These are phyloP conservation scores for Tetragnatha montana DNA, from an alignment of 2,888 invertebrate genomes.

Conservation along the genomic window DNA sequence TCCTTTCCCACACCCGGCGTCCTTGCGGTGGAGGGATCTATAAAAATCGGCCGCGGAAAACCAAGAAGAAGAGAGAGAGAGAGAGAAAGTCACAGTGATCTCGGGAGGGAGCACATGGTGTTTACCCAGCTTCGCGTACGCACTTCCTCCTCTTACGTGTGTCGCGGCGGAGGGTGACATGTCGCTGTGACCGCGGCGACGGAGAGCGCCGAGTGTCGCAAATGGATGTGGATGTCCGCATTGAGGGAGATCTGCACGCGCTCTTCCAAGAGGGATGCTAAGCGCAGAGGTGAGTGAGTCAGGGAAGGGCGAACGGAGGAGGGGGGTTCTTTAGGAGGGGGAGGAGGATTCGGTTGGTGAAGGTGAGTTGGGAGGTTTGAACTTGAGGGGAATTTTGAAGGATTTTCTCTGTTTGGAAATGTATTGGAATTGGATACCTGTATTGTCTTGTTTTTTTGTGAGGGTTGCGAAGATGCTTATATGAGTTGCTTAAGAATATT, in stretches of 20 bases:
- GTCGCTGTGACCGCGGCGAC: conserved; percentile 7
- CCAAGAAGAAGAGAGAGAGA: conserved; percentile 1
- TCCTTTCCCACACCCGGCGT: neutral
- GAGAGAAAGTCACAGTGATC: neutral
- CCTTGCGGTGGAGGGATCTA: conserved; percentile 33
- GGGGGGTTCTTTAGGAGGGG: neutral
- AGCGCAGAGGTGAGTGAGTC: conserved; percentile 29
- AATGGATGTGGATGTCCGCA: conserved; percentile 47
- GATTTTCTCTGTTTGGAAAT: no score
- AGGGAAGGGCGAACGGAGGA: no score
- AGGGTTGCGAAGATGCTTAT: no score
- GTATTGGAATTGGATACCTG: no score
- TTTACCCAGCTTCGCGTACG: conserved; percentile 55
- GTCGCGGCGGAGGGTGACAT: conserved; percentile 9
- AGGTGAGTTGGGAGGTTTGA: no score
- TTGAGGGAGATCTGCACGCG: conserved; percentile 34
- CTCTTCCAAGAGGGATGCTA: neutral
- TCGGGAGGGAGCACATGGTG: conserved; percentile 14
- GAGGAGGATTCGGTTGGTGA: neutral
- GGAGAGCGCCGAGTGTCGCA: neutral
- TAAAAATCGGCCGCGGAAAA: conserved; percentile 25
- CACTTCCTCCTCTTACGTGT: conserved; percentile 41
- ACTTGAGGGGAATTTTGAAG: no score
- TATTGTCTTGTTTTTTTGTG: no score
- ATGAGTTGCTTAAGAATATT: no score